Evolutionary conservation across 2,113 vertebrate genomes (phyloP), one percentile per base, ranked within the genome.

Genomic region (Gymnocephalus cernua): DNA sequence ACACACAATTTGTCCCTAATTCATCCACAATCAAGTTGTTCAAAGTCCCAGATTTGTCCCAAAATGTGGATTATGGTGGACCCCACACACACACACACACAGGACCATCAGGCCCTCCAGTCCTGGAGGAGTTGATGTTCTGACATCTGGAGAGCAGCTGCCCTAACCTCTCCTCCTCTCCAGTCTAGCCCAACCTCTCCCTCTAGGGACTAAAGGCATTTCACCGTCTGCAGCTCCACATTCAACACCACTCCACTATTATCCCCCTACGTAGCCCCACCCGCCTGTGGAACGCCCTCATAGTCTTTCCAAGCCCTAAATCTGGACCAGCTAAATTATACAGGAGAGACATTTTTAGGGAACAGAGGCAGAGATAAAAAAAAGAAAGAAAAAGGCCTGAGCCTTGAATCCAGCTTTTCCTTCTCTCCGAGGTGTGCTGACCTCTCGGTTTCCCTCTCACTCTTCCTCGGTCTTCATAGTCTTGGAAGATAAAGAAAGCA

Each of bases 101-200:
- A 50, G 38, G 58, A 72, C n/a, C 47, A 67, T 74, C 71, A 41
- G 48, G 29, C 48, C 54, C 74, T 73, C 63, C 21, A 48, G 68
- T 66, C 54, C 54, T 63, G 67, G 32, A 80, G 75, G 73, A 79
- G 67, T 51, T 84, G 80, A 83, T 65, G 79, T 63, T 85, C 59
- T 86, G 80, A 94, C 93, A 94, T 92, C 91, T 93, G 93, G 90
- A 84, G 59, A 82, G 66, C 93, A 94, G 89, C 91, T 92, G 90
- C 77, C 72, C 67, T 70, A 75, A 88, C 83, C 86, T 89, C 87
- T 84, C 79, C 76, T 83, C 80, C 74, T 88, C 75, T 61, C 35
- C 61, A 59, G 82, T 89, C 84, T 71, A 44, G 77, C 75, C 69
- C 83, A 66, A 45, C 78, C 82, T 85, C 85, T 77, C 81, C 83